A percentile compares a stretch with the other conserved stretches of the same genome.
Evolutionary conservation across 2,113 vertebrate genomes (phyloP).

Genomic region (Nerophis lumbriciformis): DNA sequence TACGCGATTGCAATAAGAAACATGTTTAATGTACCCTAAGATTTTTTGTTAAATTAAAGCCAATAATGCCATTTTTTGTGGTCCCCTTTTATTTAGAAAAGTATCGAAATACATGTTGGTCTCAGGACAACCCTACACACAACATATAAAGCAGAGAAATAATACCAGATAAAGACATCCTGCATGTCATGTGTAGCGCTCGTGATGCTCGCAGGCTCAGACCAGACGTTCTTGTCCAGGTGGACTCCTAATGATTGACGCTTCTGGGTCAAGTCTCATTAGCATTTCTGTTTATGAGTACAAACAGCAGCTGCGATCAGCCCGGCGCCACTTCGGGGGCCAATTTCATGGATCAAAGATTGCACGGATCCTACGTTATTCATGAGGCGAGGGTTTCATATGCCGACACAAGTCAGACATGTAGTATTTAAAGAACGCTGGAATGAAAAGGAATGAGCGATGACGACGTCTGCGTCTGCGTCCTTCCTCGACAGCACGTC

Average conservation of each 20-base stretch:
- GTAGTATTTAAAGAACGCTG: background rate
- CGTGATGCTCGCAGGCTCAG: too few species aligned
- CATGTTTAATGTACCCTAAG: too few species aligned
- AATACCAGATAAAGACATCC: background rate
- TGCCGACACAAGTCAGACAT: slow-evolving; percentile 10
- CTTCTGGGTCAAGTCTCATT: slow-evolving; percentile 11
- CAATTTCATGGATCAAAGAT: slow-evolving; percentile 21
- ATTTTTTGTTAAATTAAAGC: too few species aligned
- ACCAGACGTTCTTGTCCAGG: background rate
- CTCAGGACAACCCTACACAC: too few species aligned
- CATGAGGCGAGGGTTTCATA: slow-evolving; percentile 23
- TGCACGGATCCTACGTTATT: slow-evolving; percentile 20
- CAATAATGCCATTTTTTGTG: too few species aligned
- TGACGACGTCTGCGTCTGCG: background rate
- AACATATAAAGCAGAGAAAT: too few species aligned
- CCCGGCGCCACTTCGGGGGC: background rate
- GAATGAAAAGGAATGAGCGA: slow-evolving; percentile 18
- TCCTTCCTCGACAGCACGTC: slow-evolving; percentile 74
- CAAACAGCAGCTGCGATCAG: slow-evolving; percentile 11
- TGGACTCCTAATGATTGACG: background rate
- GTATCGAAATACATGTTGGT: too few species aligned
- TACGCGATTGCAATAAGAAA: too few species aligned
- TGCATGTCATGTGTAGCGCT: background rate
- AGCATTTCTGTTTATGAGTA: background rate
- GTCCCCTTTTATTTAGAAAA: too few species aligned